These are phyloP conservation scores for Halcyon leucocephala DNA, from an alignment of 2,797 vertebrate genomes.

Conservation along the genomic window DNA sequence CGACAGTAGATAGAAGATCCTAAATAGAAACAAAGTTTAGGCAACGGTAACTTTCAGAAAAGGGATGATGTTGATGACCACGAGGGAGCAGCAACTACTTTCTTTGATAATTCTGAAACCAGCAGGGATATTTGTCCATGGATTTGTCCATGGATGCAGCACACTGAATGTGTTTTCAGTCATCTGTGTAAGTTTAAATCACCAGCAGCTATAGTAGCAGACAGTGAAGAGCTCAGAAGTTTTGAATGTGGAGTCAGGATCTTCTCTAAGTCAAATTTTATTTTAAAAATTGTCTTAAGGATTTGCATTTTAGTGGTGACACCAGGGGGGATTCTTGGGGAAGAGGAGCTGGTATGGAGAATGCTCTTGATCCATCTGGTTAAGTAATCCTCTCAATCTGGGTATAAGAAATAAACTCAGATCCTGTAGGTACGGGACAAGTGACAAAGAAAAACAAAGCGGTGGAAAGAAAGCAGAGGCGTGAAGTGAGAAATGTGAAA, in stretches of 20 bases:
- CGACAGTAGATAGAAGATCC: accelerated
- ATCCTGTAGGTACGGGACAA: neutral
- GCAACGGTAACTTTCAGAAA: neutral
- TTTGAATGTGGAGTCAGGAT: neutral
- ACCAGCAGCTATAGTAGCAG: neutral
- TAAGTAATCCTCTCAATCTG: neutral
- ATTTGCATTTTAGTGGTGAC: neutral
- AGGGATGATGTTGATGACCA: constrained; percentile 7
- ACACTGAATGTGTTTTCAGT: neutral
- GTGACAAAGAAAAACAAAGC: neutral
- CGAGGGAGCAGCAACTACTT: constrained; percentile 42
- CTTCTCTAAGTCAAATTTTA: neutral
- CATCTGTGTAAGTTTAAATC: neutral
- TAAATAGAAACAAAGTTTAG: neutral
- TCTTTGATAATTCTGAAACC: neutral
- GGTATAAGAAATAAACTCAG: neutral
- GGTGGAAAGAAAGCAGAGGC: neutral
- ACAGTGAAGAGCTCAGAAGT: neutral
- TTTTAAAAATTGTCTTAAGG: neutral
- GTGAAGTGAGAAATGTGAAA: neutral
- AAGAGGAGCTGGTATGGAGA: neutral
- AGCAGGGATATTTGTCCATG: neutral
- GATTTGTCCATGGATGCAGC: neutral
- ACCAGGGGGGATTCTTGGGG: neutral
- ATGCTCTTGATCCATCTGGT: neutral